These are phyloP conservation scores for Rana temporaria DNA, from an alignment of 2,113 vertebrate genomes.

Conservation along the genomic window DNA sequence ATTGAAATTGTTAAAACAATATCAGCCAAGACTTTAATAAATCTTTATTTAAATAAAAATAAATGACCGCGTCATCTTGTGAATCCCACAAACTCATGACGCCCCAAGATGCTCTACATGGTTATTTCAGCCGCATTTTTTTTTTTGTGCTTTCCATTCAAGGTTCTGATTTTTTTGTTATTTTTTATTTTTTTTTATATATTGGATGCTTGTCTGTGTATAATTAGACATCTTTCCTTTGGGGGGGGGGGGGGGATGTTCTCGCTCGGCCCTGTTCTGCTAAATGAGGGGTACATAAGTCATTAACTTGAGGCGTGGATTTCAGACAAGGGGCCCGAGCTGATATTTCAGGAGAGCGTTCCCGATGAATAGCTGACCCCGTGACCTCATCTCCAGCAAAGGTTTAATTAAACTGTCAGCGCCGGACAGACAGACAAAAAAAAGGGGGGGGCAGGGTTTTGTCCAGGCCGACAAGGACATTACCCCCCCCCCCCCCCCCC, in stretches of 20 bases:
- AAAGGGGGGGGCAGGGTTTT: conserved; percentile 10
- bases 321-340: conserved; percentile 67
- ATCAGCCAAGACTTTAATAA: no score
- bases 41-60: no score
- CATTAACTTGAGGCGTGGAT: conserved; percentile 63
- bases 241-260: neutral
- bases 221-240: conserved; percentile 36
- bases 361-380: conserved; percentile 62
- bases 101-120: no score
- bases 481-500: no score
- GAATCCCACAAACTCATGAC: no score
- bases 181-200: neutral
- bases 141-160: no score
- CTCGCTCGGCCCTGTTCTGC: neutral
- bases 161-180: no score
- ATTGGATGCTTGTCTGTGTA: neutral
- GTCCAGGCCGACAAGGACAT: conserved; percentile 54
- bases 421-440: conserved; percentile 67
- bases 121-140: no score
- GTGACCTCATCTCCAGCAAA: conserved; percentile 63
- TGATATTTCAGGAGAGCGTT: conserved; percentile 62
- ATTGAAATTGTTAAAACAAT: no score
- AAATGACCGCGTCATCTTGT: no score
- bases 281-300: conserved; percentile 53
- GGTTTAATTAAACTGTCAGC: conserved; percentile 75